Evolutionary conservation across 2,797 vertebrate species (phyloP), one percentile per base, ranked within the genome.

Genomic region (Dallia pectoralis): DNA sequence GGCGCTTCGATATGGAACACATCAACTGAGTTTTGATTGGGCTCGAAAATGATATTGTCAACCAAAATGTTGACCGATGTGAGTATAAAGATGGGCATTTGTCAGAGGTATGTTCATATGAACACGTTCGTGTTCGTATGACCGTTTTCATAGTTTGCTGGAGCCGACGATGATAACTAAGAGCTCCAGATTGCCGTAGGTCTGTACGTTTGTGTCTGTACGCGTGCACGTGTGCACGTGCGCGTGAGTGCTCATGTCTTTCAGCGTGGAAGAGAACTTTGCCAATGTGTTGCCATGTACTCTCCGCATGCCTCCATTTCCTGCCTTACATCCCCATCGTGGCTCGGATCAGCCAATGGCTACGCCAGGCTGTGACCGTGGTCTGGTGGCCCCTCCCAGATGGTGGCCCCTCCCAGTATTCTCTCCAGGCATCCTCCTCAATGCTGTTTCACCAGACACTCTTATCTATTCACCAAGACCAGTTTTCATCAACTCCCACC

Each of bases 401-500:
- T 22, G 16, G 9, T 25, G 59, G n/a, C n/a, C n/a, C n/a, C n/a
- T 62, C 27, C 16, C 25, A 62, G 12, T 19, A 18, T 56, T 16
- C 30, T 56, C 53, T 69, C 15, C 63, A 7, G 4, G 51, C 51
- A 59, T 19, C 47, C 18, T 22, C 59, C 66, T 44, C 9, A 67
- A 6, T 40, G 36, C 29, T 3, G 36, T 47, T 62, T 64, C 61
- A 49, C 56, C 44, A 33, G 70, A 40, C 74, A 32, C 15, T 33
- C 53, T 69, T 75, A 72, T 64, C 56, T 29, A 51, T 56, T 30
- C 77, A 63, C 67, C 74, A 74, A 76, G 78, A 82, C 64, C 71
- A 71, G 78, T 56, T 68, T 40, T 75, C 70, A 73, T 80, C 71
- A 47, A 61, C 63, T 63, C 66, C 25, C 25, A 44, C 77, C 74